Evolutionary conservation across 2,113 vertebrate genomes (phyloP), one percentile per base, ranked within the genome.

Genomic region (Antechinus stuartii): DNA sequence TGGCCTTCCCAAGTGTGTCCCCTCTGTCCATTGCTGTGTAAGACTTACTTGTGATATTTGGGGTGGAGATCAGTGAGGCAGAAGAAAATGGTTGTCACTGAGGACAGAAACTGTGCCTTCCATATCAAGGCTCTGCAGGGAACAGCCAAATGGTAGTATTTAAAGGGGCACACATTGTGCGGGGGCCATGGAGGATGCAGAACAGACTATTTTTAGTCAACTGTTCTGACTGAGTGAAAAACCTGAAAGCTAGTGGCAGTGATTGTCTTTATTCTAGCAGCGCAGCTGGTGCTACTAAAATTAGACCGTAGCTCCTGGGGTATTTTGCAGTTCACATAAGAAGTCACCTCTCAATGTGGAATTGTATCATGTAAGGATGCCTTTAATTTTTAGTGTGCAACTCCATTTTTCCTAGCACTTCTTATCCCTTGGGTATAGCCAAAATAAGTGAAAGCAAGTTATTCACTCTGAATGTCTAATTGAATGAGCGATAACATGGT

Each of bases 211-310:
- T 98, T 98, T 95, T 98, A 95, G 92, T 93, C 92, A 54, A 94
- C 94, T 95, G 95, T 96, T 97, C 96, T 7, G 96, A 97, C 55
- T 94, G 96, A 95, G 35, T 97, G 97, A 94, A 76, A 92, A 96
- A 84, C 97, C 94, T 98, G 96, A 97, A 98, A 95, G 94, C 50
- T 96, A 96, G 94, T 54, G 94, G 96, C 97, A 89, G 92, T 93
- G 30, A 54, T 68, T 50, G 6, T 35, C 93, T 50, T 30, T 95
- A 95, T 96, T 97, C 97, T 97, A 96, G 97, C 89, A 27, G 35
- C n/a, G 0, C 93, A 97, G 96, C 97, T 97, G 95, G 95, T 42
- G 89, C 14, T 22, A 93, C 97, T 98, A 94, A 94, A 94, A 94
- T 97, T 96, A 95, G 92, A 76, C 0, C 6, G 91, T 92, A 94